These are phyloP conservation scores for Athene cunicularia DNA, from an alignment of 2,113 vertebrate genomes.

Conservation along the genomic window DNA sequence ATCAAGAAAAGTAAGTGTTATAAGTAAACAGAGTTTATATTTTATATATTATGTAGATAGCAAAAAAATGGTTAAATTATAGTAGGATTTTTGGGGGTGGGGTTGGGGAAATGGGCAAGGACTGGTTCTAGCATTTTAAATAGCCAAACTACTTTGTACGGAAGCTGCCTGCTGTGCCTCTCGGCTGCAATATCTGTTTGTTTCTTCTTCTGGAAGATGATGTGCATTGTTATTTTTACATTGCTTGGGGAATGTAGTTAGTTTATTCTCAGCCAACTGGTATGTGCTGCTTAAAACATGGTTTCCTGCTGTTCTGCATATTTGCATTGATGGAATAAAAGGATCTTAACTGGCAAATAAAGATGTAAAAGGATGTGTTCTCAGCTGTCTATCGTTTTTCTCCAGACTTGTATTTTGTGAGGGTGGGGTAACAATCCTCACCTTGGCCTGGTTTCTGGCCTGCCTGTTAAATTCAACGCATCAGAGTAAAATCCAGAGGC, in stretches of 20 bases:
- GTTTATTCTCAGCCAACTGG: conserved; percentile 38
- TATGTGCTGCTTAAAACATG: conserved; percentile 47
- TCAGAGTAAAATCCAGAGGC: background rate
- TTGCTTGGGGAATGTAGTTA: conserved; percentile 56
- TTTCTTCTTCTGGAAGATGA: conserved; percentile 46
- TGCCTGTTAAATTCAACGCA: background rate
- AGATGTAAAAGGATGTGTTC: conserved; percentile 52
- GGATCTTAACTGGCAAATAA: conserved; percentile 73
- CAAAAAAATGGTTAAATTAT: conserved; percentile 79
- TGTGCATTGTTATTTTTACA: conserved; percentile 34
- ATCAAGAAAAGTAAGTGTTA: conserved; percentile 85
- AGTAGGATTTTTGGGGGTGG: conserved; percentile 58
- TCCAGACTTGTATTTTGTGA: background rate
- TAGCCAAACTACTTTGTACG: conserved; percentile 56
- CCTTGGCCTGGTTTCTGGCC: background rate
- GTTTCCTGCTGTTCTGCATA: conserved; percentile 61
- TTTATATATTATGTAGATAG: conserved; percentile 85
- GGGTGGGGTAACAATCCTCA: background rate
- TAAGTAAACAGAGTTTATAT: conserved; percentile 87
- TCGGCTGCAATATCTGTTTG: background rate
- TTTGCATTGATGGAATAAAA: conserved; percentile 65
- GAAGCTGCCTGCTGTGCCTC: conserved; percentile 45
- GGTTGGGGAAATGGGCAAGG: conserved; percentile 53
- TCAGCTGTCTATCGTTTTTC: background rate
- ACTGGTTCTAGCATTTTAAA: conserved; percentile 63